These are phyloP conservation scores for Spondyliosoma cantharus DNA, from an alignment of 2,797 vertebrate genomes.

Conservation along the genomic window DNA sequence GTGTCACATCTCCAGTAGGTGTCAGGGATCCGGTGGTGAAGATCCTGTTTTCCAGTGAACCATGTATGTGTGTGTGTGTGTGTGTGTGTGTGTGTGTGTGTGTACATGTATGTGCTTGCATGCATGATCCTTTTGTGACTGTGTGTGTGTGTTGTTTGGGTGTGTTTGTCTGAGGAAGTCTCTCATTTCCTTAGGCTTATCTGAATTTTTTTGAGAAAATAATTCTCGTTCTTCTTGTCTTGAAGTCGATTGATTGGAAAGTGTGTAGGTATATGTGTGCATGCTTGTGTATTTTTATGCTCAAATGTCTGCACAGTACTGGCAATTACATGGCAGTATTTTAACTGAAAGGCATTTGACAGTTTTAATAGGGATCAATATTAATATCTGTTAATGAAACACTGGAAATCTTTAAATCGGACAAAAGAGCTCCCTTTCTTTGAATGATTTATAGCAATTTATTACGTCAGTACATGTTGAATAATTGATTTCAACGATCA, in stretches of 20 bases:
- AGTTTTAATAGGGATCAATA: conserved; percentile 49
- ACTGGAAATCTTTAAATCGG: conserved; percentile 43
- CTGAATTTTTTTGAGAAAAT: conserved; percentile 61
- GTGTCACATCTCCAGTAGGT: no score
- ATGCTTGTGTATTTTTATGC: background rate
- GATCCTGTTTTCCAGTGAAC: no score
- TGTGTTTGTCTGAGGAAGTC: conserved; percentile 73
- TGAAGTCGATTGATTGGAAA: conserved; percentile 40
- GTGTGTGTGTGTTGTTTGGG: conserved; percentile 48
- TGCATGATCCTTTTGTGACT: background rate
- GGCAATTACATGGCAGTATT: conserved; percentile 20
- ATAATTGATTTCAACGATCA: conserved; percentile 2
- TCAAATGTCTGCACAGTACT: background rate
- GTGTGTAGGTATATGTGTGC: background rate
- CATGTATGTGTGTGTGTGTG: conserved; percentile 1
- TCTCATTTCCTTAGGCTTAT: conserved; percentile 75
- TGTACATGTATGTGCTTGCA: background rate
- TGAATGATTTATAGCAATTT: conserved; percentile 1
- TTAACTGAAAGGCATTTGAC: conserved; percentile 27
- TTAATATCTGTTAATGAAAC: conserved; percentile 10
- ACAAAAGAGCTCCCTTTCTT: background rate
- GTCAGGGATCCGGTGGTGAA: no score
- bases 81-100: conserved; percentile 20
- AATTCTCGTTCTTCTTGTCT: conserved; percentile 26
- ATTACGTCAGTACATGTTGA: background rate